Percentiles rank a stretch among this genome's conserved stretches.
These are phyloP conservation scores for Loxodonta africana DNA, from an alignment of 2,113 vertebrate genomes.

Conservation along the genomic window DNA sequence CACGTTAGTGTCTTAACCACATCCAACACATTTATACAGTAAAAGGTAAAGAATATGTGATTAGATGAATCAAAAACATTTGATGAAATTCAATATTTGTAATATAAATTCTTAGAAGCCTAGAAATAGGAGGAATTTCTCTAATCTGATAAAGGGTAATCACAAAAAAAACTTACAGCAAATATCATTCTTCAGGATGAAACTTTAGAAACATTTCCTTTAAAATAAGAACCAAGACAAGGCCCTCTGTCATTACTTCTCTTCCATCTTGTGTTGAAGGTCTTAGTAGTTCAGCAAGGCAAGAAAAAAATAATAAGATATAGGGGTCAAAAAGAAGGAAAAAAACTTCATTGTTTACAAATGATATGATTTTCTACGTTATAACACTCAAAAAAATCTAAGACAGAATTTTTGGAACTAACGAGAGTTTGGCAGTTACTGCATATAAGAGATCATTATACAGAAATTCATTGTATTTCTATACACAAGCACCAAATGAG, in stretches of 20 bases:
- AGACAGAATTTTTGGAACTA: not conserved
- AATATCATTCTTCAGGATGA: not conserved
- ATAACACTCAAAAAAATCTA: not conserved
- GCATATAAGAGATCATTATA: not conserved
- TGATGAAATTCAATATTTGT: not conserved
- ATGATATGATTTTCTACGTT: not conserved
- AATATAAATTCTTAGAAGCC: not conserved
- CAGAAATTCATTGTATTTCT: not conserved
- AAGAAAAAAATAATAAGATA: not conserved
- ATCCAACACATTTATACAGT: not conserved
- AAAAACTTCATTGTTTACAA: not conserved
- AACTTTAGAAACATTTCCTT: conserved; percentile 8
- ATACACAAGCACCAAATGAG: not conserved
- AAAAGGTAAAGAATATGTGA: not conserved
- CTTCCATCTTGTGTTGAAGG: not conserved
- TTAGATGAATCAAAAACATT: not conserved
- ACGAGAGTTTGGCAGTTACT: not conserved
- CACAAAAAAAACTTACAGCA: not conserved
- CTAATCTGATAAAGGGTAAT: not conserved
- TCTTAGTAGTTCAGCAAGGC: not conserved
- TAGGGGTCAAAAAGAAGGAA: not conserved
- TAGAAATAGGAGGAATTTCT: not conserved
- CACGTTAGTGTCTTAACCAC: not conserved
- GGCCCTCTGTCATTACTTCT: not conserved
- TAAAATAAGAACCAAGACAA: conserved; percentile 6